phyloP scores from a whole-genome alignment of 2,888 invertebrate species.

The Spisula solida region DNA sequence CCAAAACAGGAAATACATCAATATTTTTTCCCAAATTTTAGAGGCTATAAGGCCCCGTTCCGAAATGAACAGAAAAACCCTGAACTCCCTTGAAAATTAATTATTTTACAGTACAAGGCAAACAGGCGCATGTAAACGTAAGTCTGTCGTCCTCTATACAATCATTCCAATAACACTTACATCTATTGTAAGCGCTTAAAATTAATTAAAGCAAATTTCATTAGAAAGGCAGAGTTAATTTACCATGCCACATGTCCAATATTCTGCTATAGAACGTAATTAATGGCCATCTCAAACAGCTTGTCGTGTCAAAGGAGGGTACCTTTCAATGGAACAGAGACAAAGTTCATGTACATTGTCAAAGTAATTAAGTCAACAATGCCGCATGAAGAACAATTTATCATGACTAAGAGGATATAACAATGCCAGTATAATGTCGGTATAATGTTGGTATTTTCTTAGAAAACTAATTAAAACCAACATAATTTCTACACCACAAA shows the following conservation, averaged over 20 bases:
- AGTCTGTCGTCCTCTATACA: neutral
- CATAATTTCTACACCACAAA: neutral
- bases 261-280: neutral
- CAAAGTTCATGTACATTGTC: neutral
- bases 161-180: neutral
- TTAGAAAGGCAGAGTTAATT: conserved; percentile 7
- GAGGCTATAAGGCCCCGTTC: too few relatives aligned
- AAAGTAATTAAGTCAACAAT: neutral
- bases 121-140: too few relatives aligned
- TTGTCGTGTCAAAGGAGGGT: neutral
- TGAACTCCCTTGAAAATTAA: too few relatives aligned
- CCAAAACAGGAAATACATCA: too few relatives aligned
- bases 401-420: neutral
- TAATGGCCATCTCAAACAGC: neutral
- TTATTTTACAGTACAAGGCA: too few relatives aligned
- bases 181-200: neutral
- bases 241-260: neutral
- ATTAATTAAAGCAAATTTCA: conserved; percentile 20
- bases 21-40: too few relatives aligned
- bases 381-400: neutral
- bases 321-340: neutral
- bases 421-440: neutral
- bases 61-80: too few relatives aligned
- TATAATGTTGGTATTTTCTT: conserved; percentile 4
- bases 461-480: conserved; percentile 9